A percentile compares a stretch with the other conserved stretches of the same genome.
phyloP scores from a whole-genome alignment of 2,113 vertebrate genomes.

The Platichthys flesus region DNA sequence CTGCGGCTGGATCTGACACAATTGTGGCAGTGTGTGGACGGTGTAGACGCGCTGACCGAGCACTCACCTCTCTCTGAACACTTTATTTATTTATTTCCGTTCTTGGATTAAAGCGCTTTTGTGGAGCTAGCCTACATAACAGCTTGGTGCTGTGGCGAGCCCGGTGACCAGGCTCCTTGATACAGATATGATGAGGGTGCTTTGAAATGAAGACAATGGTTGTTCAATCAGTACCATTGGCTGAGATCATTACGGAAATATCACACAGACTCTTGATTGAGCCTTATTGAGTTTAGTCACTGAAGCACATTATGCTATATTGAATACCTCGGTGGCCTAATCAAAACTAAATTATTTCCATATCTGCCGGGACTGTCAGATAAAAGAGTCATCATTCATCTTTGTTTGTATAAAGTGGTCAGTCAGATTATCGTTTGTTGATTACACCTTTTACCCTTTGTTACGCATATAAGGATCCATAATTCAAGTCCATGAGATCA shows the following conservation, averaged over 20 bases:
- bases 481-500: too few relatives aligned
- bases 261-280: conserved; percentile 69
- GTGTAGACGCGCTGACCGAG: conserved; percentile 79
- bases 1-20: conserved; percentile 65
- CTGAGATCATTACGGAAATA: conserved; percentile 74
- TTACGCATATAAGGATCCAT: not conserved
- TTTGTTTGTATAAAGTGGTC: conserved; percentile 35
- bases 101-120: conserved; percentile 66
- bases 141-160: conserved; percentile 49
- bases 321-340: conserved; percentile 61
- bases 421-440: conserved; percentile 23
- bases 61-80: conserved; percentile 79
- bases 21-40: conserved; percentile 41
- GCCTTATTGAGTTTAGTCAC: conserved; percentile 78
- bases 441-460: not conserved
- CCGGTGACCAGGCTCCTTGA: conserved; percentile 30
- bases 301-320: conserved; percentile 66
- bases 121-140: conserved; percentile 78
- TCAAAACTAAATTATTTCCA: conserved; percentile 76
- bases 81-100: conserved; percentile 75
- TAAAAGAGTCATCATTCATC: conserved; percentile 41
- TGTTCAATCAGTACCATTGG: conserved; percentile 45
- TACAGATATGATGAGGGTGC: conserved; percentile 65
- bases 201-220: conserved; percentile 63
- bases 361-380: conserved; percentile 59